Percentiles rank a stretch among this genome's conserved stretches.
Evolutionary conservation across 2,797 vertebrate genomes (phyloP).

Genomic region (Sparus aurata): DNA sequence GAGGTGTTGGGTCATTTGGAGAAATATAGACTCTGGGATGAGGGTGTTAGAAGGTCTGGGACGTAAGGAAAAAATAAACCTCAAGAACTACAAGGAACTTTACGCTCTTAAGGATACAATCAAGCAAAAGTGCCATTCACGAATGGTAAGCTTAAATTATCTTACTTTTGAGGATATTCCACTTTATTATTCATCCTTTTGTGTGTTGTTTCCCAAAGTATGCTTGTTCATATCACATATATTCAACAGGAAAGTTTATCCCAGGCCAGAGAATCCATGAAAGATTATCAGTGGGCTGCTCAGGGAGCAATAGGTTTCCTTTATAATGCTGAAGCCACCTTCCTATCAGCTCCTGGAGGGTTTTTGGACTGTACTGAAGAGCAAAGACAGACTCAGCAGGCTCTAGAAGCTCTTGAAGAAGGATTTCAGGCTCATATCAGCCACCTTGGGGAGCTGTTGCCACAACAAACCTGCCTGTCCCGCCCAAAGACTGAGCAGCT

Average conservation of each 20-base stretch:
- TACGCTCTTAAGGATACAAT: constrained; percentile 72
- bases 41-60: constrained; percentile 78
- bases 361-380: constrained; percentile 79
- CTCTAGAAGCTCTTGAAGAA: constrained; percentile 76
- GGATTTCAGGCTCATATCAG: constrained; percentile 82
- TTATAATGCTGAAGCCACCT: constrained; percentile 78
- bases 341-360: constrained; percentile 75
- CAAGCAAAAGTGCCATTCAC: constrained; percentile 79
- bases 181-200: background rate
- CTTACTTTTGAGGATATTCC: background rate
- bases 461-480: constrained; percentile 77
- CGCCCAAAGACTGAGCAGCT: constrained; percentile 75
- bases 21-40: constrained; percentile 83
- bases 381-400: constrained; percentile 67
- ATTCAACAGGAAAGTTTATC: constrained; percentile 84
- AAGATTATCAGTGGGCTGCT: constrained; percentile 83
- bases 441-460: constrained; percentile 80
- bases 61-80: constrained; percentile 54
- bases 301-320: constrained; percentile 79
- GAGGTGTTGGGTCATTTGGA: constrained; percentile 85
- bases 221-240: constrained; percentile 17
- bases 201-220: background rate
- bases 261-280: constrained; percentile 82
- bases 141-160: constrained; percentile 83
- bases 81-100: constrained; percentile 70